Base-by-base conservation (phyloP, 1,140 invertebrate genomes). In the Cherax quadricarinatus region DNA sequence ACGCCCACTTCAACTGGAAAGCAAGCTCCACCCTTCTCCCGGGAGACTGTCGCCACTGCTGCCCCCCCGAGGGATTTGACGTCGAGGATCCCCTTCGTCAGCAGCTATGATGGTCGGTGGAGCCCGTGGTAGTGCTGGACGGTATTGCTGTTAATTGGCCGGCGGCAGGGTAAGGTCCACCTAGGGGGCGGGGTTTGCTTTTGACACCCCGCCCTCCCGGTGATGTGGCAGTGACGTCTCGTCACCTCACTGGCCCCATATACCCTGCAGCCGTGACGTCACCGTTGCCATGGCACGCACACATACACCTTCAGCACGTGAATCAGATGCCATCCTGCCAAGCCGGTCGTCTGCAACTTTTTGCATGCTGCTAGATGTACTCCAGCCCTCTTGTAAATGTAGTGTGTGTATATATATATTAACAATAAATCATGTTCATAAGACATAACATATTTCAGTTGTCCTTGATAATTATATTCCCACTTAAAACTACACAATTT, bases 201-300 rank as follows among this genome's bases (percentile, higher is more conserved):
- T 41, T 86, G 51, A 62, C 30, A 79, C 83, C 83, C 89, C 89
- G 84, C 89, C 89, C 84, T 80, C 75, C 79, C 73, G 84, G 82
- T 91, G 83, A 91, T 84, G 89, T 91, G 73, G 75, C 89, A 86
- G 78, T 91, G 89, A 91, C 89, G 89, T 80, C 21, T 62, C 57
- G 78, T 30, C 81, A 84, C 79, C 57, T 90, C 62, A 90, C 57
- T 91, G 89, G 89, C 84, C 10, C 89, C 57, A 18, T 86, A 80
- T 91, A 91, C 89, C 89, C 89, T 81, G 89, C 81, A 86, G 49
- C 78, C 60, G 83, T 86, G 89, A 91, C 84, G 89, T 91, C 89
- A 91, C 66, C 82, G 89, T 51, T 88, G 53, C 84, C 66, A 57
- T 79, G 78, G 49, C 62, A 88, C 53, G 18, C 66, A 18, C 66